phyloP scores from a whole-genome alignment of 2,797 vertebrate species.

The Spinibarbus caldwelli region DNA sequence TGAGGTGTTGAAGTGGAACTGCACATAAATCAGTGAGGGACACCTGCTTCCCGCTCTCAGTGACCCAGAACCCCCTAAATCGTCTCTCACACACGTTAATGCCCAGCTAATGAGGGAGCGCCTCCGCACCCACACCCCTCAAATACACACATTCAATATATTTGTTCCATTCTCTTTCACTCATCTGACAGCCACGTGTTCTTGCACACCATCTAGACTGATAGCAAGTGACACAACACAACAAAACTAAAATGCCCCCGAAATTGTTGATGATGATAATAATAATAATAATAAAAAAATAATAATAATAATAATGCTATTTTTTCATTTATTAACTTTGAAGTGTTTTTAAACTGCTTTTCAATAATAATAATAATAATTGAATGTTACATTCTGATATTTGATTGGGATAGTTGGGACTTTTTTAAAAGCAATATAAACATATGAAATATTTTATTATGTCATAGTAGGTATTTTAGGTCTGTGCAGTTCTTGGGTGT shows the following conservation, averaged over 20 bases:
- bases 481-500: background rate
- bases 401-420: background rate
- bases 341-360: too few species aligned
- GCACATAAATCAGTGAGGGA: constrained; percentile 69
- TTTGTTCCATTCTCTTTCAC: background rate
- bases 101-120: constrained; percentile 55
- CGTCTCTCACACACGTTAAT: constrained; percentile 66
- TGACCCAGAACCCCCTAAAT: constrained; percentile 69
- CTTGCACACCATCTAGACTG: background rate
- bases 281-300: too few species aligned
- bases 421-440: background rate
- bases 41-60: constrained; percentile 69
- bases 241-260: background rate
- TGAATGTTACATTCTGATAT: background rate
- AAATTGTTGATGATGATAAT: background rate
- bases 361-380: too few species aligned
- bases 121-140: constrained; percentile 9
- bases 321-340: background rate
- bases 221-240: background rate
- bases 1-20: constrained; percentile 77
- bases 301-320: too few species aligned
- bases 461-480: background rate
- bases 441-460: background rate
- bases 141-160: constrained; percentile 18
- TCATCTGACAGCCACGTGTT: constrained; percentile 52